Percentiles rank a stretch among this genome's conserved stretches.
These are phyloP conservation scores for Nycticryphes semicollaris DNA, from an alignment of 2,113 vertebrate genomes.

Conservation along the genomic window DNA sequence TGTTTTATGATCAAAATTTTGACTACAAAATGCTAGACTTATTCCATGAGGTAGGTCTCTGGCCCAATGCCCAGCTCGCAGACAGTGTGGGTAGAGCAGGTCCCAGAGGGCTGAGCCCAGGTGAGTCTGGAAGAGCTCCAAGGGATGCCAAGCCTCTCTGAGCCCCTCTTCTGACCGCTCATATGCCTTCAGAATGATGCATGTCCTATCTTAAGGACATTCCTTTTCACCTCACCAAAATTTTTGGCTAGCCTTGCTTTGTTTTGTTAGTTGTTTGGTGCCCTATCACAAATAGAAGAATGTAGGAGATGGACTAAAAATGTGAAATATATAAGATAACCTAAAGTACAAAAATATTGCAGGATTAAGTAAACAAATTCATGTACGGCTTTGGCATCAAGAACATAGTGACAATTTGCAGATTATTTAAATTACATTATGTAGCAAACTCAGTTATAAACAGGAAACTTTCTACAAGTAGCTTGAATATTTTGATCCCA, in stretches of 20 bases:
- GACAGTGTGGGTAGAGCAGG: not conserved
- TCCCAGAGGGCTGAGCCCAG: not conserved
- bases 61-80: rapidly evolving
- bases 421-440: not conserved
- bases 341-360: not conserved
- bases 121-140: not conserved
- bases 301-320: not conserved
- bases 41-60: not conserved
- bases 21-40: not conserved
- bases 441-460: not conserved
- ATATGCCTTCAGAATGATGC: not conserved
- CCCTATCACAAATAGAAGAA: not conserved
- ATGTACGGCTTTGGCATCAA: not conserved
- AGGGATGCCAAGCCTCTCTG: not conserved
- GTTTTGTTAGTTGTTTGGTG: not conserved
- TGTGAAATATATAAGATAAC: not conserved
- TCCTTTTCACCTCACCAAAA: not conserved
- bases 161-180: not conserved
- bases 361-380: not conserved
- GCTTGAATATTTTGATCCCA: not conserved
- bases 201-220: not conserved
- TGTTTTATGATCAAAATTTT: not conserved
- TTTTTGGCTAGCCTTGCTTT: not conserved
- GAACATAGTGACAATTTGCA: not conserved
- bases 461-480: not conserved